Evolutionary conservation across 2,888 invertebrate species (phyloP), one percentile per base, ranked within the genome.

Genomic region (Dysmachus trigonus): DNA sequence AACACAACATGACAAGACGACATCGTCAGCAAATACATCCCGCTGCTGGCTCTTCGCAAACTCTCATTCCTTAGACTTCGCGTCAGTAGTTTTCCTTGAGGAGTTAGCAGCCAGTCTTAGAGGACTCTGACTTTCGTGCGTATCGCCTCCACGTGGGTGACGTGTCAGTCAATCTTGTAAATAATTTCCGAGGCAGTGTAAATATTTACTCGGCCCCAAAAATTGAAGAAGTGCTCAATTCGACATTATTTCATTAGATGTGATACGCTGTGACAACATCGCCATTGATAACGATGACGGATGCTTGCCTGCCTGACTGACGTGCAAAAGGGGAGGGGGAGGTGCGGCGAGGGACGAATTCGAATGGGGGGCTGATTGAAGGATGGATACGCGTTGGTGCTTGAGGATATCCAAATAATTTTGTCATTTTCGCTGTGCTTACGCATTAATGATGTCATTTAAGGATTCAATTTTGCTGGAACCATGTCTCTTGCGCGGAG

Each of bases 141-240:
- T 74, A 10, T 13, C 31, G 15, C 8, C 27, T 38, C 41, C 38
- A 15, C 41, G 72, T 38, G 83, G 83, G 27, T 83, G 72, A 72
- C 41, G 83, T 83, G 83, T 83, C 41, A 83, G 83, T 72, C 72
- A 71, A 83, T 33, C 27, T 83, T 83, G 83, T 71, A 71, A 83
- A 83, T 83, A 83, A 83, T 83, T 83, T 83, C 41, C 83, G 27
- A 33, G 81, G 81, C 18, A 72, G 22, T 30, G 72, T 38, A 83
- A 83, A 83, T 72, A 83, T 83, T 83, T 83, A 72, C 83, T n/a
- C 8, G 38, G 47, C 30, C 83, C 47, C 27, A 83, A 73, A 35
- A 83, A 83, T 83, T 83, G 71, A 83, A 72, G 83, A 83, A 83
- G 83, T 83, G 72, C 72, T 83, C 83, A 83, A 72, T 47, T 72